These are phyloP conservation scores for Cataglyphis cursor DNA, from an alignment of 2,888 invertebrate species.

Conservation along the genomic window DNA sequence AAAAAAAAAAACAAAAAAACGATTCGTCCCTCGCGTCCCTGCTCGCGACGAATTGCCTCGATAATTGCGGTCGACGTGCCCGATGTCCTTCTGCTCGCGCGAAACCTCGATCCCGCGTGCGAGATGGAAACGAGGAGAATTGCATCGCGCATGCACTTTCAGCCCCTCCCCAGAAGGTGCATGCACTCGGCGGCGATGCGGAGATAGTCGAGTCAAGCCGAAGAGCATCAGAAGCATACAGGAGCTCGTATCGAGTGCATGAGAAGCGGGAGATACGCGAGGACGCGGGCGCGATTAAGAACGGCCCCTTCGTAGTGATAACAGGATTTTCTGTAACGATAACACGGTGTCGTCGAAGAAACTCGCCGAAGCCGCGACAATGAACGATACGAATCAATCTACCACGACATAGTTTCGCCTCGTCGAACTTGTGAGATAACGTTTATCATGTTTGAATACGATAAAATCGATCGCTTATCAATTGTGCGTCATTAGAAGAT, in stretches of 20 bases:
- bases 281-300: slow-evolving; percentile 18
- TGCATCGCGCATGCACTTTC: slow-evolving; percentile 54
- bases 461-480: neutral
- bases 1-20: slow-evolving; percentile 9
- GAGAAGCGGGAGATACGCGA: slow-evolving; percentile 12
- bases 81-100: slow-evolving; percentile 43
- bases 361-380: neutral
- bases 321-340: slow-evolving; percentile 14
- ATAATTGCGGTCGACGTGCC: slow-evolving; percentile 54
- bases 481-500: slow-evolving; percentile 8
- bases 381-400: neutral
- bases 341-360: neutral
- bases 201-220: slow-evolving; percentile 51
- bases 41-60: slow-evolving; percentile 43
- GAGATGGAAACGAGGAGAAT: slow-evolving; percentile 16
- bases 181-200: slow-evolving; percentile 33
- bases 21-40: neutral
- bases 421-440: neutral
- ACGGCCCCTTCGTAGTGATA: slow-evolving; percentile 43
- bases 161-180: slow-evolving; percentile 28
- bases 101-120: slow-evolving; percentile 21
- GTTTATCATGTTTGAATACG: neutral
- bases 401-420: neutral
- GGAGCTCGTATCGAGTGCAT: slow-evolving; percentile 42
- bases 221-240: slow-evolving; percentile 52